These are phyloP conservation scores for Helogale parvula DNA, from an alignment of 2,113 vertebrate genomes.

Conservation along the genomic window DNA sequence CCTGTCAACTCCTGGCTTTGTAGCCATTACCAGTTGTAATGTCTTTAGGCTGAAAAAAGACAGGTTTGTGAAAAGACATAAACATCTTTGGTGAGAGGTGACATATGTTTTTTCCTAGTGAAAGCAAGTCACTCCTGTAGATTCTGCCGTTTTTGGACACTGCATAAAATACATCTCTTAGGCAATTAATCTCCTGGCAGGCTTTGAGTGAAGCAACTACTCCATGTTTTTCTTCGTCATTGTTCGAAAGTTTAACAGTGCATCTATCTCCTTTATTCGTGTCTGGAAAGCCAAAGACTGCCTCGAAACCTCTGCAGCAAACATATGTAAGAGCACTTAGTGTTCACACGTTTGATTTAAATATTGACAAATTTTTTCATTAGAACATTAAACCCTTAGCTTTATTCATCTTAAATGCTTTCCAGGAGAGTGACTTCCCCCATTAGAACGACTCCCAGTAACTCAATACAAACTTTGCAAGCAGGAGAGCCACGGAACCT, in stretches of 20 bases:
- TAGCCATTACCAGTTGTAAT: constrained; percentile 77
- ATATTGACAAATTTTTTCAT: constrained; percentile 72
- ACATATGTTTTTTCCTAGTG: constrained; percentile 79
- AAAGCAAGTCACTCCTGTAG: constrained; percentile 66
- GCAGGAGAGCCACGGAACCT: background rate
- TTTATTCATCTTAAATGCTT: constrained; percentile 69
- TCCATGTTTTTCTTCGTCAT: constrained; percentile 74
- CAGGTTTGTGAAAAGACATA: constrained; percentile 80
- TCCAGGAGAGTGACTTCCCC: constrained; percentile 44
- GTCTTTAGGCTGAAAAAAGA: constrained; percentile 76
- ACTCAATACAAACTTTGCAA: constrained; percentile 51
- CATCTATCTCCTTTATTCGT: constrained; percentile 56
- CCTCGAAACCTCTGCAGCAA: constrained; percentile 34
- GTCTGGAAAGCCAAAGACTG: constrained; percentile 46
- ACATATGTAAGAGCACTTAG: constrained; percentile 54
- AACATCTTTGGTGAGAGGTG: constrained; percentile 80
- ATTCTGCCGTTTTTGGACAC: constrained; percentile 67
- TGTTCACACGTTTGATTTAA: constrained; percentile 61
- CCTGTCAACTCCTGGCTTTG: constrained; percentile 74
- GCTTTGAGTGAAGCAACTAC: constrained; percentile 63
- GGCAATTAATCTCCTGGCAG: constrained; percentile 78
- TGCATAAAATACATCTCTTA: constrained; percentile 75
- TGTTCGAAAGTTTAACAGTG: constrained; percentile 56
- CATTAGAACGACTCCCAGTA: constrained; percentile 16
- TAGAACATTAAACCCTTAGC: constrained; percentile 41